Evolutionary conservation across 1,140 invertebrate genomes (phyloP), one percentile per base, ranked within the genome.

Genomic region (Rhopalosiphum padi): DNA sequence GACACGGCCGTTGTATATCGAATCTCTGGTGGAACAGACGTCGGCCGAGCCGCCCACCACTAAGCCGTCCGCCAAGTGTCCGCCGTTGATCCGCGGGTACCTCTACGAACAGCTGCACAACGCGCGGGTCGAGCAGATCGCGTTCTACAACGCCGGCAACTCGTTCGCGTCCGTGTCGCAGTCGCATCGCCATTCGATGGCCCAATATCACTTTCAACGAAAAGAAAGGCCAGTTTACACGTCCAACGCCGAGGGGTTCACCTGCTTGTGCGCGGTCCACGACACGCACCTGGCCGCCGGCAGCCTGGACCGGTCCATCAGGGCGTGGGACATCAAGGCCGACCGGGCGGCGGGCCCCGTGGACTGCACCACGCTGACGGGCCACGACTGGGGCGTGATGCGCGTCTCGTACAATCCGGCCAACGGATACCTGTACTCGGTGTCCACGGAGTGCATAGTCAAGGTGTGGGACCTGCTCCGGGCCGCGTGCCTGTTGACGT

Each of bases 401-500:
- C n/a, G n/a, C 48, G 91, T 93, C 0, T 93, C 85, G 6, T 21
- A 86, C 82, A 86, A 93, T 35, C 4, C 35, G 35, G 35, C 3
- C 35, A 55, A 85, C 48, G 48, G 15, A 11, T 11, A 25, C 9
- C 48, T 93, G 91, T 86, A 86, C 37, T 86, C 91, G 11, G 82
- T 93, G 82, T 37, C 68, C 35, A n/a, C 25, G 25, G 82, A 85
- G 1, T 23, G 37, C 23, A 48, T 7, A 46, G 53, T 93, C 37
- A 92, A 85, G 30, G 48, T 93, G 48, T 93, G 91, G 91, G 82
- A 83, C 25, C 48, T 86, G 35, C 35, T 5, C 23, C 11, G 23
- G 23, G 35, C 2, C 1, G 7, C 82, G 82, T 86, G 91, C 35
- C 48, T 93, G 46, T 22, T 55, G 48, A 86, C 91, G 35, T 92